Percentiles rank a stretch among this genome's conserved stretches.
These are phyloP conservation scores for Polia nebulosa DNA, from an alignment of 2,888 invertebrate genomes.

Conservation along the genomic window DNA sequence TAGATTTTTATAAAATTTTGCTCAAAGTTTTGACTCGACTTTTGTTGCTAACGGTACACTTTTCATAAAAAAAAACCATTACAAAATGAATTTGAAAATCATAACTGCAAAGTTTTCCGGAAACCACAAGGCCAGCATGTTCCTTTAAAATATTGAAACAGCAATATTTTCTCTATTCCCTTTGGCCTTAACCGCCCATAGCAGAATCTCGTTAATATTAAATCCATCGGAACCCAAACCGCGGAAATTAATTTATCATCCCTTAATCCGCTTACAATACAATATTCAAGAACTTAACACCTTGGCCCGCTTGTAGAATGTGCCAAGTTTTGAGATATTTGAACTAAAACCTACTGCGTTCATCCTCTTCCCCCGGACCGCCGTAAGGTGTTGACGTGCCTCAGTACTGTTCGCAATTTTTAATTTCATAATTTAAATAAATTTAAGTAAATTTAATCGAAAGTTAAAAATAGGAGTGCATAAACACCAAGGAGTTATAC, in stretches of 20 bases:
- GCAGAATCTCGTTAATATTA: slow-evolving; percentile 35
- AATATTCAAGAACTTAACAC: slow-evolving; percentile 51
- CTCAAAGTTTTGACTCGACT: too few relatives aligned
- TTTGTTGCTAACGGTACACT: too few relatives aligned
- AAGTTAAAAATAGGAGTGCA: too few relatives aligned
- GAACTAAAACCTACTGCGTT: not conserved
- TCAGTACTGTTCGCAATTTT: too few relatives aligned
- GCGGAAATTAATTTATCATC: slow-evolving; percentile 40
- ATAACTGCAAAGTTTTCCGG: not conserved
- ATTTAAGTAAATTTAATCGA: too few relatives aligned
- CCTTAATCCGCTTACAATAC: slow-evolving; percentile 37
- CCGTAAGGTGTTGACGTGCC: too few relatives aligned
- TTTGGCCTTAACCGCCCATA: not conserved
- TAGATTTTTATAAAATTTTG: too few relatives aligned
- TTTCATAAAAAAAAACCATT: too few relatives aligned
- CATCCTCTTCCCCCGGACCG: too few relatives aligned
- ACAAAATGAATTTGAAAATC: too few relatives aligned
- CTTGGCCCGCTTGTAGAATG: slow-evolving; percentile 1
- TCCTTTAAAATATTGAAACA: slow-evolving; percentile 36
- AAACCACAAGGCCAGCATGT: not conserved
- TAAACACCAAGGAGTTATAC: too few relatives aligned
- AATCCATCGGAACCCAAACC: slow-evolving; percentile 18
- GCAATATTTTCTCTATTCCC: slow-evolving; percentile 22
- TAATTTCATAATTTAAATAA: too few relatives aligned
- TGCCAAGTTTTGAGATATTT: slow-evolving; percentile 19